phyloP scores from a whole-genome alignment of 2,113 vertebrate species.

The Synchiropus splendidus region DNA sequence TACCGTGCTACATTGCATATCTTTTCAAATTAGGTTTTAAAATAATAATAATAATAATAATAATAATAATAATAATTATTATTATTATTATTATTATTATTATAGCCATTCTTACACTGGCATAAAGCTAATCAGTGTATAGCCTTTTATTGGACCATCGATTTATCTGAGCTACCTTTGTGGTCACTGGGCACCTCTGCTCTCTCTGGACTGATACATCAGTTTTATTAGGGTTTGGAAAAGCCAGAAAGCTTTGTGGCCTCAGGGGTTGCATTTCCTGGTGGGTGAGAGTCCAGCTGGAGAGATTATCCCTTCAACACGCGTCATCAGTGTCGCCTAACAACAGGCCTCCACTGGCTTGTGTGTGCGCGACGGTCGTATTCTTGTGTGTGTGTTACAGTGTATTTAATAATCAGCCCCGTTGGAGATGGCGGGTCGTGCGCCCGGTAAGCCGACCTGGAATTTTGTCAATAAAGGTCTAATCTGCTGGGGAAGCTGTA shows the following conservation, averaged over 20 bases:
- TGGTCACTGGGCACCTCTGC: too few species aligned
- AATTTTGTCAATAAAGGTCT: conserved; percentile 76
- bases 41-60: too few species aligned
- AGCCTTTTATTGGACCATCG: too few species aligned
- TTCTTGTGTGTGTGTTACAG: conserved; percentile 24
- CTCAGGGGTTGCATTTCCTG: too few species aligned
- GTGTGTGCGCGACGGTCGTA: conserved; percentile 9
- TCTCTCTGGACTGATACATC: too few species aligned
- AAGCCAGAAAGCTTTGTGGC: conserved; percentile 6
- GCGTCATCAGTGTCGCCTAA: conserved; percentile 55
- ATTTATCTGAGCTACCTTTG: too few species aligned
- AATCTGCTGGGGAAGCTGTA: conserved; percentile 66
- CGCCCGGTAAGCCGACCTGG: conserved; percentile 70
- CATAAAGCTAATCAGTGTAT: too few species aligned
- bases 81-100: too few species aligned
- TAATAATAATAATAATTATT: too few species aligned
- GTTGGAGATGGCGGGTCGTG: conserved; percentile 52
- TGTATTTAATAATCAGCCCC: conserved; percentile 50
- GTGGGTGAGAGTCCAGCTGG: conserved; percentile 48
- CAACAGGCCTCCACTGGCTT: conserved; percentile 44
- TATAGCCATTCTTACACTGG: too few species aligned
- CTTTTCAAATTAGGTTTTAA: too few species aligned
- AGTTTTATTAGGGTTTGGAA: conserved; percentile 6
- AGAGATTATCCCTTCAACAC: conserved; percentile 60
- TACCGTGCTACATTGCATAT: too few species aligned